Conservation (phyloP, 2,797 vertebrate genomes). For the Chanos chanos region DNA sequence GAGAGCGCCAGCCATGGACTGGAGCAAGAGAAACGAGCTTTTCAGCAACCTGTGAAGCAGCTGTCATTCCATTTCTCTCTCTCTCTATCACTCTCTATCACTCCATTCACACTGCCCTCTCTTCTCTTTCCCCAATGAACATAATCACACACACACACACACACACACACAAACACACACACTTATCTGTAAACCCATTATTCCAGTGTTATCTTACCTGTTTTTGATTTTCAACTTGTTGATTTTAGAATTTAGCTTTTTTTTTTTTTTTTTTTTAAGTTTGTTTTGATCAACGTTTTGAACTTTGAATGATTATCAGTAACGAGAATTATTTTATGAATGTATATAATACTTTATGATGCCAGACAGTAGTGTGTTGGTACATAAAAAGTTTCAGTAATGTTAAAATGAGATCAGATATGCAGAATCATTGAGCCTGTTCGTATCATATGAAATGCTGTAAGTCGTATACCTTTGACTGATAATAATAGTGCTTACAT, state of each 20-base stretch:
- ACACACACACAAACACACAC: not conserved
- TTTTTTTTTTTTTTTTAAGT: not conserved
- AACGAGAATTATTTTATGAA: slow-evolving; percentile 4
- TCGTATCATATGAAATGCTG: too few species aligned
- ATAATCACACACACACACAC: slow-evolving; percentile 1
- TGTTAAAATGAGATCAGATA: too few species aligned
- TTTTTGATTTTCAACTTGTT: slow-evolving; percentile 3
- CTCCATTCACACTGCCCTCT: not conserved
- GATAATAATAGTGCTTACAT: too few species aligned
- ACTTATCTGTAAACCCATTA: too few species aligned
- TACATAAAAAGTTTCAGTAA: too few species aligned
- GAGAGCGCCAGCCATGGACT: slow-evolving; percentile 90
- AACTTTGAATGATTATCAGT: too few species aligned
- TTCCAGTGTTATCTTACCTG: slow-evolving; percentile 43
- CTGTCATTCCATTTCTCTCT: too few species aligned
- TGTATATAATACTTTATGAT: slow-evolving; percentile 19
- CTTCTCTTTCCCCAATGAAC: not conserved
- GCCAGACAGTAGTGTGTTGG: too few species aligned
- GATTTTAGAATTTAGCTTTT: not conserved
- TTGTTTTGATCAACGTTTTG: too few species aligned
- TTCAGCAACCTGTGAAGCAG: slow-evolving; percentile 90
- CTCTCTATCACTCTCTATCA: too few species aligned
- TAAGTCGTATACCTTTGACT: too few species aligned
- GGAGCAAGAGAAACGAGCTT: slow-evolving; percentile 96
- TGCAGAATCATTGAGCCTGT: too few species aligned